These are phyloP conservation scores for Ischnura elegans DNA, from an alignment of 2,888 invertebrate species.

Conservation along the genomic window DNA sequence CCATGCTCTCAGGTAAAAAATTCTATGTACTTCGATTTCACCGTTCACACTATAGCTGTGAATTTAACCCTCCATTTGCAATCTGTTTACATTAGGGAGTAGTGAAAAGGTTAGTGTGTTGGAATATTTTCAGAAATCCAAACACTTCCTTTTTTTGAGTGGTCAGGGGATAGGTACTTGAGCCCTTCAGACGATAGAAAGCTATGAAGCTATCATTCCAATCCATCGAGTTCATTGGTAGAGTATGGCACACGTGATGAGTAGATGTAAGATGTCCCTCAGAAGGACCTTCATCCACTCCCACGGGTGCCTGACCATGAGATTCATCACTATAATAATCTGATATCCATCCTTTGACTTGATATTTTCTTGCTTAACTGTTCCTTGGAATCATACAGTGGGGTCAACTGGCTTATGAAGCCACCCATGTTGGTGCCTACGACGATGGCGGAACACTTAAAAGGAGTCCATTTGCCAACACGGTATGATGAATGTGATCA, in stretches of 20 bases:
- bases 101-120: not conserved
- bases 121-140: not conserved
- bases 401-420: constrained; percentile 93
- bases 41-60: too few species aligned
- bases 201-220: not conserved
- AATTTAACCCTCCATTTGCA: not conserved
- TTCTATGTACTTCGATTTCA: too few species aligned
- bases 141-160: too few species aligned
- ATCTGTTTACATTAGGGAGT: not conserved
- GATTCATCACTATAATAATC: not conserved
- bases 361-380: too few species aligned
- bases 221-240: not conserved
- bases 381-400: constrained; percentile 77
- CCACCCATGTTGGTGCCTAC: constrained; percentile 91
- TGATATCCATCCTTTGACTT: not conserved
- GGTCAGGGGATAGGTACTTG: not conserved
- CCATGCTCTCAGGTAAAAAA: too few species aligned
- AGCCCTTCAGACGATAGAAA: not conserved
- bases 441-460: constrained; percentile 82
- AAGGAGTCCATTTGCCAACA: constrained; percentile 90
- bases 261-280: not conserved
- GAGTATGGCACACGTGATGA: not conserved
- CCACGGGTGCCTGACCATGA: not conserved
- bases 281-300: not conserved
- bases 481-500: constrained; percentile 83